Evolutionary conservation across 2,888 invertebrate genomes (phyloP), one percentile per base, ranked within the genome.

Genomic region (Andrena fulva): DNA sequence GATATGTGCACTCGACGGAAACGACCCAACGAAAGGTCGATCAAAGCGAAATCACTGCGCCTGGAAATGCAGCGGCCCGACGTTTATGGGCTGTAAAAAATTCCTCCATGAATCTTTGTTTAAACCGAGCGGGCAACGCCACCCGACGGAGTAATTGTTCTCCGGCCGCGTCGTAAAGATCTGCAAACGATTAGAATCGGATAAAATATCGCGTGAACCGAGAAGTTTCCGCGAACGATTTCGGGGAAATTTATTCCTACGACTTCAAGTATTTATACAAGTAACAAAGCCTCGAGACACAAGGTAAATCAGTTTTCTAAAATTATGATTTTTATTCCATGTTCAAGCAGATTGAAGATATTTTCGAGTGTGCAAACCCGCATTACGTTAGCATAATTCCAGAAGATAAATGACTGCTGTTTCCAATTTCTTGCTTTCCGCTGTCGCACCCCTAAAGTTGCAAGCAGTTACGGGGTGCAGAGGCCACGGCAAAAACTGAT

Each of bases 1-100:
- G 93, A 94, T 93, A 93, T 92, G 91, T 87, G 91, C 92, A 93
- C 92, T 93, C 92, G 91, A 92, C 91, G 84, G 87, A 90, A 91
- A 91, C 91, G 91, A 89, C 89, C 88, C 86, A 87, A 84, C 86
- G 85, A 78, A 87, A 91, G 89, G 89, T 91, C 91, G 92, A 92
- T 93, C 92, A 90, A 90, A 90, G 85, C 84, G 77, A 90, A 92
- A 92, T 93, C 91, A 91, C 90, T 84, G 81, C 70, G 73, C 62
- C 75, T 63, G 54, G 56, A 64, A 81, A 71, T 76, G 82, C 82
- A 50, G 42, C 72, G 35, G 56, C 62, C 24, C 69, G 69, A 72
- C 69, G 74, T 84, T 84, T 82, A 83, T 71, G 77, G 77, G 7
- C 72, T 77, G 83, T 78, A 72, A 77, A 78, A 78, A 70, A 74